Percentiles rank a stretch among this genome's conserved stretches.
Conservation (phyloP, 2,797 vertebrate species). For the Betta splendens region DNA sequence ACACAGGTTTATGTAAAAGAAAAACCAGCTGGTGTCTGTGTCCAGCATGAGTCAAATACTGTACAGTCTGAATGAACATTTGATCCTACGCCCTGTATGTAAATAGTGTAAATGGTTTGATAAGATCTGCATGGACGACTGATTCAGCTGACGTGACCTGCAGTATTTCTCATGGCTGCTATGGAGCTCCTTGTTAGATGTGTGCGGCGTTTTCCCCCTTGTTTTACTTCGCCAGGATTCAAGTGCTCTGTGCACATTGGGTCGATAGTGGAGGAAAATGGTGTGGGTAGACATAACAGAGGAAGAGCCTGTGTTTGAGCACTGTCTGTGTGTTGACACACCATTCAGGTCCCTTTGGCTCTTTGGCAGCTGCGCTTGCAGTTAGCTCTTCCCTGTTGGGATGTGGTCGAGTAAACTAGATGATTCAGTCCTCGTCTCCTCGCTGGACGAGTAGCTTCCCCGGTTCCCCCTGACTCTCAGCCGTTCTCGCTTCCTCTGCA, state of each 20-base stretch:
- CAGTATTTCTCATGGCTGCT: conserved; percentile 1
- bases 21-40: too few relatives aligned
- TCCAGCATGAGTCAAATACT: too few relatives aligned
- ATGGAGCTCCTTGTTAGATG: conserved; percentile 9
- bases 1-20: too few relatives aligned
- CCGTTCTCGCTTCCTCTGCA: conserved; percentile 1
- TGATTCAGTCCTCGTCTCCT: conserved; percentile 51
- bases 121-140: too few relatives aligned
- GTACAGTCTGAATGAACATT: too few relatives aligned
- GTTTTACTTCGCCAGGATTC: conserved; percentile 21
- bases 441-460: conserved; percentile 39
- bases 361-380: conserved; percentile 48
- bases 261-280: conserved; percentile 35
- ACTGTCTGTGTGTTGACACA: conserved; percentile 61
- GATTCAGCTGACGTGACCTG: background rate
- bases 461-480: conserved; percentile 20
- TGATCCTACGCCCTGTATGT: too few relatives aligned
- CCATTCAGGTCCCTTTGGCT: conserved; percentile 53
- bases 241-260: conserved; percentile 25
- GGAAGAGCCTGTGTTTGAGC: conserved; percentile 38
- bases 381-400: conserved; percentile 51
- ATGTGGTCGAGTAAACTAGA: conserved; percentile 51
- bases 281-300: conserved; percentile 36
- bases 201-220: background rate
- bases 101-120: too few relatives aligned